Evolutionary conservation across 2,797 vertebrate species (phyloP), one percentile per base, ranked within the genome.

Genomic region (Platyrinchus mystaceus): DNA sequence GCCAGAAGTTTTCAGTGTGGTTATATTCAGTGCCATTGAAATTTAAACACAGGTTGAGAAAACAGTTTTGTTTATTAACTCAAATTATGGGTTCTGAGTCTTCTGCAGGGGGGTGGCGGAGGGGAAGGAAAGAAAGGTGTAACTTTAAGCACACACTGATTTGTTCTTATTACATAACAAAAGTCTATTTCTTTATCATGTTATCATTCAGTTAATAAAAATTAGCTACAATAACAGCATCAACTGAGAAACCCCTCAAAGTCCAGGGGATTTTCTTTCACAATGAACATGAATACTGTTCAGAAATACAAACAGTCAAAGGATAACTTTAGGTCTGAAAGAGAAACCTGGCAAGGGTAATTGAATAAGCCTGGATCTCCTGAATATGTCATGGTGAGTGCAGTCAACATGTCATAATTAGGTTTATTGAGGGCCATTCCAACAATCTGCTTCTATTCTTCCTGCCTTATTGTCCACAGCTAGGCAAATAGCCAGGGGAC

Each of bases 241-340:
- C 98, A 98, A 98, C 98, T 98, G 96, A 98, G 98, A 98, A 98
- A 97, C 97, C 97, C 96, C 98, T 98, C 98, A 98, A 98, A 98
- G 98, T 99, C 98, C 98, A 97, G 98, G 98, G 98, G 98, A 99
- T 99, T 99, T 99, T 98, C 98, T 98, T 99, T 99, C 99, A 99
- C 98, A 98, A 98, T 98, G 97, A 98, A 98, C 98, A 99, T 98
- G 98, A 96, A 98, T 98, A 98, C 98, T 99, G 98, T 99, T 99
- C 99, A 98, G 99, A 99, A 99, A 99, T 99, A 99, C 99, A 99
- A 99, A 99, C 99, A 99, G 98, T 99, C 99, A 99, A 99, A 99
- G 98, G 99, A 99, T 99, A 99, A 99, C 98, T 99, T 99, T 98
- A 99, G 98, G 98, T 99, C 98, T 99, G 98, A 99, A 99, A 99